phyloP scores from a whole-genome alignment of 2,797 vertebrate genomes.

The Megaceryle alcyon region DNA sequence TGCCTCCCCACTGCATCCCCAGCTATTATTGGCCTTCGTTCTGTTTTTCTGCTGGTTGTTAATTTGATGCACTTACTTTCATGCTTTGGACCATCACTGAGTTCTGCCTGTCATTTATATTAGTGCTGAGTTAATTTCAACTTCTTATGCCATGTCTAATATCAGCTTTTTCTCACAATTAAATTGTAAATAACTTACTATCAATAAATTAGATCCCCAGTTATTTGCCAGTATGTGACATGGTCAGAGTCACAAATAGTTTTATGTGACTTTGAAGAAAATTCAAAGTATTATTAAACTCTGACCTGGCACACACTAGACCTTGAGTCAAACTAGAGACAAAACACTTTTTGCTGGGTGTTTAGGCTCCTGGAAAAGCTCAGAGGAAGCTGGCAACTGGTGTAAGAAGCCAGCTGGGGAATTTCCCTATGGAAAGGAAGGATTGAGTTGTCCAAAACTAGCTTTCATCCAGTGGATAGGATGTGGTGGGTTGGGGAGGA shows the following conservation, averaged over 20 bases:
- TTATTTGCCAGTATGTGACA: neutral
- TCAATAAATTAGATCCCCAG: neutral
- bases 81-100: neutral
- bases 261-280: neutral
- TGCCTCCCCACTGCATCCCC: neutral
- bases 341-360: neutral
- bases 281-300: neutral
- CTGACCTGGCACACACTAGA: neutral
- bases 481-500: rapidly evolving
- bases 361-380: neutral
- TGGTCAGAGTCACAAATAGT: neutral
- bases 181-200: neutral
- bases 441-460: rapidly evolving
- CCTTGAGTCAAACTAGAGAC: neutral
- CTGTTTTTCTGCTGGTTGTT: neutral
- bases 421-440: rapidly evolving
- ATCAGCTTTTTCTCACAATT: neutral
- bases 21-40: neutral
- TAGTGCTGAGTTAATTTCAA: neutral
- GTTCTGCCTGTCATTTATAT: neutral
- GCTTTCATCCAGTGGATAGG: neutral
- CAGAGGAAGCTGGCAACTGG: neutral
- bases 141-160: neutral
- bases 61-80: neutral
- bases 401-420: neutral